A percentile compares a stretch with the other conserved stretches of the same genome.
phyloP scores from a whole-genome alignment of 2,113 vertebrate species.

The Thryonomys swinderianus region DNA sequence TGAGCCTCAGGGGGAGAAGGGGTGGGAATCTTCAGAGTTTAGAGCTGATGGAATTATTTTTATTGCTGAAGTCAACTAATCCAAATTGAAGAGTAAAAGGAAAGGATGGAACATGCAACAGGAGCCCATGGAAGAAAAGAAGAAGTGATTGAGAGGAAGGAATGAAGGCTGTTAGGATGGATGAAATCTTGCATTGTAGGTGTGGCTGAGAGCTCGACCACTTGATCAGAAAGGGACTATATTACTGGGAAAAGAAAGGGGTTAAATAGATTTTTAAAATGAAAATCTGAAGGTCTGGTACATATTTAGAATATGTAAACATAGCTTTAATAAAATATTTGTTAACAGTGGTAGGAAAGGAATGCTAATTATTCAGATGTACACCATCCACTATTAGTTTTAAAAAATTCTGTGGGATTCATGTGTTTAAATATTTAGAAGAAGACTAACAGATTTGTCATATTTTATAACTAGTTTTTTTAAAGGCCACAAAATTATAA shows the following conservation, averaged over 20 bases:
- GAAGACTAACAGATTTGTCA: neutral
- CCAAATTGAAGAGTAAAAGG: conserved; percentile 48
- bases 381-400: too few relatives aligned
- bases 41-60: conserved; percentile 3
- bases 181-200: conserved; percentile 31
- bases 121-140: neutral
- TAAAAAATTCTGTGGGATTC: neutral
- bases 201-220: neutral
- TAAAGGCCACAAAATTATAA: neutral
- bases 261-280: conserved; percentile 4
- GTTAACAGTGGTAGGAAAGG: conserved; percentile 35
- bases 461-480: conserved; percentile 23
- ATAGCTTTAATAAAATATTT: conserved; percentile 32
- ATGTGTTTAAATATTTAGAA: conserved; percentile 21
- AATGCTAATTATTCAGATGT: neutral
- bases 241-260: neutral
- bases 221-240: neutral
- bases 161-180: conserved; percentile 2
- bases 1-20: neutral
- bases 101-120: neutral
- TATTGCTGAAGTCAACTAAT: neutral
- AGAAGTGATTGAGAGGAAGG: neutral
- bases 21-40: conserved; percentile 22
- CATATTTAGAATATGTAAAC: neutral
- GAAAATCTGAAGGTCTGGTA: neutral